phyloP scores from a whole-genome alignment of 2,888 invertebrate genomes.

The Eupithecia exiguata region DNA sequence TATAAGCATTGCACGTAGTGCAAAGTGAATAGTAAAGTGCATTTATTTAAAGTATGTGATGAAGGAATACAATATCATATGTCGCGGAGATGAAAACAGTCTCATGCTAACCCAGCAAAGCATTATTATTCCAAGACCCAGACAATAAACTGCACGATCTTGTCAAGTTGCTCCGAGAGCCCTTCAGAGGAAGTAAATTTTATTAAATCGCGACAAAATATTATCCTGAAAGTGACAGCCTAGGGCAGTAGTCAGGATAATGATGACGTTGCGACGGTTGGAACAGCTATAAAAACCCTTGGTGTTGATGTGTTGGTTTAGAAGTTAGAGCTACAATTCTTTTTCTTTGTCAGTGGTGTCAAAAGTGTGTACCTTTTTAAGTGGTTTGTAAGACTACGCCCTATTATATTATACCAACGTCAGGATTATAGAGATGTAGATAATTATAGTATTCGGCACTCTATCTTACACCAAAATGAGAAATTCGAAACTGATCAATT shows the following conservation, averaged over 20 bases:
- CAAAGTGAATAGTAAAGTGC: too few relatives aligned
- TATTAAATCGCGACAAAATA: slow-evolving; percentile 66
- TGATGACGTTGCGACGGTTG: slow-evolving; percentile 37
- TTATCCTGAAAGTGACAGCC: slow-evolving; percentile 54
- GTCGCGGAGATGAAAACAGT: background rate
- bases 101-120: background rate
- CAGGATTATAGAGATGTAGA: background rate
- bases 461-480: too few relatives aligned
- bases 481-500: too few relatives aligned
- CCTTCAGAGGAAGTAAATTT: slow-evolving; percentile 58
- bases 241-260: slow-evolving; percentile 45
- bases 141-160: slow-evolving; percentile 65
- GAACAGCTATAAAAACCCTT: slow-evolving; percentile 31
- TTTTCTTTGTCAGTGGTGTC: too few relatives aligned
- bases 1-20: too few relatives aligned
- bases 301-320: slow-evolving; percentile 28
- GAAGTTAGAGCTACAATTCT: slow-evolving; percentile 18
- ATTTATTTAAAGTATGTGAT: too few relatives aligned
- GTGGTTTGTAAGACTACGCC: background rate
- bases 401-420: background rate
- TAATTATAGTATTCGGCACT: too few relatives aligned
- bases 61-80: too few relatives aligned
- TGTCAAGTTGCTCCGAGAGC: slow-evolving; percentile 51
- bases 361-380: slow-evolving; percentile 4
- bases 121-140: slow-evolving; percentile 39